A percentile compares a stretch with the other conserved stretches of the same genome.
These are phyloP conservation scores for Macrosoma leucophasiata DNA, from an alignment of 2,888 invertebrate genomes.

Conservation along the genomic window DNA sequence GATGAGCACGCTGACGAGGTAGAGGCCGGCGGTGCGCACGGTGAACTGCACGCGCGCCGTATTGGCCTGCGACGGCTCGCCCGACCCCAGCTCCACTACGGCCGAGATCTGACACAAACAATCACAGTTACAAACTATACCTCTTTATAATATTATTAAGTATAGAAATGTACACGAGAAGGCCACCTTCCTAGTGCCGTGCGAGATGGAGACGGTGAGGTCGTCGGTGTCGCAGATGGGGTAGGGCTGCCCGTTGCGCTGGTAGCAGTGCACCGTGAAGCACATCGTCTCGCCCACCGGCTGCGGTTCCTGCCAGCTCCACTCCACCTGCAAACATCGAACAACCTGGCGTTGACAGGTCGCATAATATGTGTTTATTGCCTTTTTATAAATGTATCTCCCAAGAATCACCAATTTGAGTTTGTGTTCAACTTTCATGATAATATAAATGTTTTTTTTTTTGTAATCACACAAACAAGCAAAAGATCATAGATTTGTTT, in stretches of 20 bases:
- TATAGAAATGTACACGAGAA: background rate
- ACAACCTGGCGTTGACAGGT: too few species aligned
- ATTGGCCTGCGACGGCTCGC: constrained; percentile 90
- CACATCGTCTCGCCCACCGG: constrained; percentile 93
- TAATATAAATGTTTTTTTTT: too few species aligned
- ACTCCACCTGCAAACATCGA: constrained; percentile 76
- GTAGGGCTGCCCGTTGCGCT: constrained; percentile 95
- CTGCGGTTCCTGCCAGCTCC: constrained; percentile 94
- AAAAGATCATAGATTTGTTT: too few species aligned
- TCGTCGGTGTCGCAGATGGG: constrained; percentile 96
- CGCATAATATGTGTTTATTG: too few species aligned
- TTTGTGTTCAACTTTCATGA: too few species aligned
- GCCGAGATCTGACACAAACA: constrained; percentile 80
- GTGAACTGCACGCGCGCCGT: constrained; percentile 93
- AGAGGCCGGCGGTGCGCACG: constrained; percentile 92
- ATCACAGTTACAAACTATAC: background rate
- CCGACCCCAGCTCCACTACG: constrained; percentile 91
- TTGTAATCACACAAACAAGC: too few species aligned
- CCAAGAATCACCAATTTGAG: too few species aligned
- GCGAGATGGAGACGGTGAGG: constrained; percentile 89
- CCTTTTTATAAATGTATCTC: too few species aligned
- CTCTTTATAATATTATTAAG: background rate
- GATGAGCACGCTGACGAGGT: constrained; percentile 89
- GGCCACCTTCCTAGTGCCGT: constrained; percentile 86
- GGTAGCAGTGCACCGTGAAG: constrained; percentile 92